Evolutionary conservation across 2,888 invertebrate genomes (phyloP), one percentile per base, ranked within the genome.

Genomic region (Brachypterus glaber): DNA sequence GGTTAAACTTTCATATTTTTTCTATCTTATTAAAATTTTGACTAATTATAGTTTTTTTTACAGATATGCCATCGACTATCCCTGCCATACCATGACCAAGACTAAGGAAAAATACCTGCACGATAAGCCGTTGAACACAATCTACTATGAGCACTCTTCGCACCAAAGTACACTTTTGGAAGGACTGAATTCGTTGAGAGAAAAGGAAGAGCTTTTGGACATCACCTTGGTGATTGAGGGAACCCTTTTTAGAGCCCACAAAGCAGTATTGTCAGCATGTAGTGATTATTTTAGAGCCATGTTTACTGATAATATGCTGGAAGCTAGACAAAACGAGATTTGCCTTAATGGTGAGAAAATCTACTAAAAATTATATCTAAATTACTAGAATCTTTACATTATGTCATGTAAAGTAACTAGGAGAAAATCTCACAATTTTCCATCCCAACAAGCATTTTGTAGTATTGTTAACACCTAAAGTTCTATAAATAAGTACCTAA

Each of bases 211-310:
- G 44, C 64, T 82, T 9, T 69, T 80, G 45, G 82, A 82, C 61
- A 74, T 82, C 9, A 77, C 77, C 1, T 66, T 82, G 7, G 63
- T 77, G 31, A 77, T 77, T n/a, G 77, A 76, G 52, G 77, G 75
- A 16, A 68, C 71, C 50, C 64, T 71, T 8, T 79, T 80, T 53
- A 71, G 72, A 68, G 82, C 80, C 1, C 82, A 83, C 55, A 72
- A 78, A 44, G 78, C 76, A 1, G 79, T 82, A 1, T 62, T 82
- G 41, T 78, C 82, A 2, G 77, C 82, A 17, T 79, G 79, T 53
- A 80, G 80, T 52, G 80, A 80, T 52, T 83, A 82, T 52, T 83
- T 83, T 61, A 70, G 78, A 47, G 82, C 82, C 34, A 82, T 82
- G 82, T 83, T 83, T 53, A 79, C 79, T 1, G 77, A 75, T 56